These are phyloP conservation scores for Andrena praecox DNA, from an alignment of 2,888 invertebrate genomes.

Conservation along the genomic window DNA sequence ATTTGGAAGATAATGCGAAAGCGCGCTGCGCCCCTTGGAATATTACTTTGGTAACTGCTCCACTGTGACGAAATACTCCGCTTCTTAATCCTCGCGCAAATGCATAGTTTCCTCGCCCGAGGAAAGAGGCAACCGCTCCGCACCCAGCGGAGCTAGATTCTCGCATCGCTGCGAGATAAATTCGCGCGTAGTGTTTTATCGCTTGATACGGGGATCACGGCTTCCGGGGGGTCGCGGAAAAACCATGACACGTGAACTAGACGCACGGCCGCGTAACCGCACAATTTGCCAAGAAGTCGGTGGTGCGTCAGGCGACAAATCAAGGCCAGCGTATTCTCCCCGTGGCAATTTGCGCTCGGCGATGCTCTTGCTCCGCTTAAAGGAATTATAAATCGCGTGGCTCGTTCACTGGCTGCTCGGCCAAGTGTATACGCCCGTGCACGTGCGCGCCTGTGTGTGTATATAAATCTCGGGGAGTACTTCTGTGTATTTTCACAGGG, in stretches of 20 bases:
- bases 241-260: constrained; percentile 24
- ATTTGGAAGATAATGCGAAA: no score
- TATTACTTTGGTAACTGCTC: no score
- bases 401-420: constrained; percentile 20
- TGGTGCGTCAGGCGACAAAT: constrained; percentile 48
- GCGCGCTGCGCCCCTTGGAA: no score
- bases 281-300: constrained; percentile 58
- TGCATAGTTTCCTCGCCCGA: not conserved
- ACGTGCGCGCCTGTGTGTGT: not conserved
- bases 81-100: not conserved
- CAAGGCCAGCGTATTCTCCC: constrained; percentile 46
- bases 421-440: not conserved
- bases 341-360: constrained; percentile 25
- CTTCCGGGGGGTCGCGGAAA: constrained; percentile 13
- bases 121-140: not conserved
- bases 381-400: constrained; percentile 52
- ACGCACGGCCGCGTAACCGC: constrained; percentile 27
- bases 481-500: constrained; percentile 27
- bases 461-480: constrained; percentile 23
- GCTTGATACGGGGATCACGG: constrained; percentile 16
- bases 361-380: constrained; percentile 31
- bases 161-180: not conserved
- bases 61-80: not conserved
- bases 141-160: not conserved
- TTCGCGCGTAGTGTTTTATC: not conserved